Conservation (phyloP, 2,797 vertebrate genomes). For the Muscicapa comitata region DNA sequence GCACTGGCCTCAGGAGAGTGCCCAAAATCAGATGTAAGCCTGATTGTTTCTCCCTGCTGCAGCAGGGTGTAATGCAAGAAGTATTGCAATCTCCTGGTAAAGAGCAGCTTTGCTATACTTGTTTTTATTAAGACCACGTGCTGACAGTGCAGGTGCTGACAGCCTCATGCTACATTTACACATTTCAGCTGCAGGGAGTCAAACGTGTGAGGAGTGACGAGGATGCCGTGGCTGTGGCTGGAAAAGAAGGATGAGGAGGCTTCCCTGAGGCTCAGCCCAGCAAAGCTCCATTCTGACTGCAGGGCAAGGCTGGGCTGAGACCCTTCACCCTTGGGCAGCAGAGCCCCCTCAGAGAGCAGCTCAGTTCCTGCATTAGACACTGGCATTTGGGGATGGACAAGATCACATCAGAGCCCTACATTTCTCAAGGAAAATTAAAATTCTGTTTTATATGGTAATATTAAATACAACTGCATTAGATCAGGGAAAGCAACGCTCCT, state of each 20-base stretch:
- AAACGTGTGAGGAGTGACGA: neutral
- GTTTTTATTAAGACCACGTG: neutral
- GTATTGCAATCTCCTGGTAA: neutral
- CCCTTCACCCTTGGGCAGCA: neutral
- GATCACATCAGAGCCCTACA: neutral
- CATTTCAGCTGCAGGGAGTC: neutral
- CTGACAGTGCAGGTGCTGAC: neutral
- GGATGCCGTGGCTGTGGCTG: neutral
- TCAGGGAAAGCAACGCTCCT: constrained; percentile 40
- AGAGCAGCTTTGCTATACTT: neutral
- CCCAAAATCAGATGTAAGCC: neutral
- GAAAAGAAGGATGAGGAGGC: neutral
- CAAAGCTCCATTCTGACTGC: neutral
- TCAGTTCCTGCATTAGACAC: neutral
- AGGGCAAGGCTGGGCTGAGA: neutral
- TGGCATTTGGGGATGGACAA: neutral
- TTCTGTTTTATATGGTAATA: constrained; percentile 30
- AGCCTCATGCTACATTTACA: neutral
- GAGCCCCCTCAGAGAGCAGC: neutral
- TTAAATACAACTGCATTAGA: constrained; percentile 36
- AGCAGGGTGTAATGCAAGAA: neutral
- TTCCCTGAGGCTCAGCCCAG: neutral
- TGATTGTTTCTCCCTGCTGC: neutral
- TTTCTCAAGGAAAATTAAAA: constrained; percentile 52
- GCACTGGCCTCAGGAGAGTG: neutral